These are phyloP conservation scores for Meiosimyza platycephala DNA, from an alignment of 2,888 invertebrate species.

Conservation along the genomic window DNA sequence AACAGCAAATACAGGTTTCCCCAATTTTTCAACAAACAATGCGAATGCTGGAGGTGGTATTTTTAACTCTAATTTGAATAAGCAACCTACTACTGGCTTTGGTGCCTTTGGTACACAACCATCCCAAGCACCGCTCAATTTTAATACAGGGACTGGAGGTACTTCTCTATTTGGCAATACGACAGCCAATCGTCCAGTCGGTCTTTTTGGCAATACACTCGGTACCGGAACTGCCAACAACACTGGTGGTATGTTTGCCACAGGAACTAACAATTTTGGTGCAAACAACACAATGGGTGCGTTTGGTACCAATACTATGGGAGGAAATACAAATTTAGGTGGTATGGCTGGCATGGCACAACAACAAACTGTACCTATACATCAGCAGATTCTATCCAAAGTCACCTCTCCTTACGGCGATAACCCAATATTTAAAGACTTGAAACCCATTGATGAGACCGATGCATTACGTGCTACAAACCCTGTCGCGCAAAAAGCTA, in stretches of 20 bases:
- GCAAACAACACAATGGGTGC: slow-evolving; percentile 48
- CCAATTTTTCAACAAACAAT: slow-evolving; percentile 57
- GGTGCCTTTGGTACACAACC: slow-evolving; percentile 70
- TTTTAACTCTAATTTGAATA: slow-evolving; percentile 63
- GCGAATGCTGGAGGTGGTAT: slow-evolving; percentile 55
- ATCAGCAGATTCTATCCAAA: slow-evolving; percentile 80
- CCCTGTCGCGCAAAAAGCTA: slow-evolving; percentile 77
- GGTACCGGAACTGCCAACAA: slow-evolving; percentile 44
- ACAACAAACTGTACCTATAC: slow-evolving; percentile 69
- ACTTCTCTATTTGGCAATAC: slow-evolving; percentile 70
- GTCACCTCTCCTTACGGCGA: slow-evolving; percentile 89
- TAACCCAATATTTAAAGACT: slow-evolving; percentile 83
- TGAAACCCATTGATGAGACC: slow-evolving; percentile 70
- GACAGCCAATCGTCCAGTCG: slow-evolving; percentile 57
- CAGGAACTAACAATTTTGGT: slow-evolving; percentile 59
- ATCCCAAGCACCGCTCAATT: slow-evolving; percentile 63
- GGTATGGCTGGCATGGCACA: slow-evolving; percentile 52
- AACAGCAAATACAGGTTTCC: slow-evolving; percentile 58
- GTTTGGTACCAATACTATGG: slow-evolving; percentile 50
- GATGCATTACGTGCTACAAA: slow-evolving; percentile 79
- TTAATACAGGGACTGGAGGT: slow-evolving; percentile 57
- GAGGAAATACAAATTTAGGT: slow-evolving; percentile 51
- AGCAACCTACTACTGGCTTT: slow-evolving; percentile 70
- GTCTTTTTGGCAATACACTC: slow-evolving; percentile 65
- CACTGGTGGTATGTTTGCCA: slow-evolving; percentile 68